These are phyloP conservation scores for Xenopus petersii DNA, from an alignment of 2,797 vertebrate species.

Conservation along the genomic window DNA sequence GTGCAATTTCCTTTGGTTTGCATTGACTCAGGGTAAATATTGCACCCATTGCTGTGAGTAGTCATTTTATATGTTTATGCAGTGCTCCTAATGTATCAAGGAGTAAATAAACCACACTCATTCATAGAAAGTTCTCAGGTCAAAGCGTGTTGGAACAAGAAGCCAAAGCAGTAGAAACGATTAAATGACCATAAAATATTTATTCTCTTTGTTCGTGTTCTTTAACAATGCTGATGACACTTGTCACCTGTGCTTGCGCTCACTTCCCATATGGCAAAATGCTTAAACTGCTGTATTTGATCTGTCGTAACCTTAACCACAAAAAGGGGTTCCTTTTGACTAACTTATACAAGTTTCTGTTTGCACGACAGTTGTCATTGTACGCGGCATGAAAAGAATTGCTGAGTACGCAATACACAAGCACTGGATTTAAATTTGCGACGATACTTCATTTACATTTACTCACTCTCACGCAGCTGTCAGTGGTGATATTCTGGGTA, in stretches of 20 bases:
- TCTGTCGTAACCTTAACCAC: slow-evolving; percentile 42
- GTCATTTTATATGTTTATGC: too few species aligned
- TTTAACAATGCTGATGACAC: slow-evolving; percentile 11
- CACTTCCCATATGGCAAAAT: slow-evolving; percentile 12
- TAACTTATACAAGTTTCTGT: not conserved
- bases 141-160: not conserved
- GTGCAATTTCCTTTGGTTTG: too few species aligned
- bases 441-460: not conserved
- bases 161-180: not conserved
- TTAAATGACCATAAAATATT: not conserved
- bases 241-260: slow-evolving; percentile 2
- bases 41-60: too few species aligned
- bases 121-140: not conserved
- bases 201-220: slow-evolving; percentile 46
- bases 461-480: too few species aligned
- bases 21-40: too few species aligned
- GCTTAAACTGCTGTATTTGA: not conserved
- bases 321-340: not conserved
- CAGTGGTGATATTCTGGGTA: too few species aligned
- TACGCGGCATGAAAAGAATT: not conserved
- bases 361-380: not conserved
- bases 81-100: too few species aligned
- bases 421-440: not conserved
- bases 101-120: not conserved
- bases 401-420: not conserved